Base-by-base conservation (phyloP, 2,797 vertebrate genomes). In the Coccyzus lansbergi region DNA sequence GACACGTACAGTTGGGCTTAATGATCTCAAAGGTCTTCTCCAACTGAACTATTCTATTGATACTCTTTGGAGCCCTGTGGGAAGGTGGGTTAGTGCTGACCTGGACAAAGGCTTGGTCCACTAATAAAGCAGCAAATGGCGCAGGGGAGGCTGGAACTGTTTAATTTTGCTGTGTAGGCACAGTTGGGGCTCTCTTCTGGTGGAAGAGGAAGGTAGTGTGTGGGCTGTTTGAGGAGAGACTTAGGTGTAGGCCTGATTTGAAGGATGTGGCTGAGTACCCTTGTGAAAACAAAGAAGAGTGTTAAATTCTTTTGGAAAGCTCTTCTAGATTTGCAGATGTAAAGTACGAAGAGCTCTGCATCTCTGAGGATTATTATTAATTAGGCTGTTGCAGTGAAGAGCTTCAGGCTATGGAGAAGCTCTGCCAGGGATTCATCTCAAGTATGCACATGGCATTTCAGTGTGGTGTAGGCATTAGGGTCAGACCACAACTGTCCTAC, bases 391-490 rank as follows among this genome's bases (percentile, higher is more conserved):
- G 67, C 46, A 29, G 28, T 33, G 65, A 31, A 34, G 78, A 62
- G 53, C 67, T 31, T 38, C 78, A 31, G 71, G 53, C 83, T 22
- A 5, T 26, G 40, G 78, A 78, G 59, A 77, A 33, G 24, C 56
- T 4, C 3, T 44, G 51, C n/a, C 40, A 51, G n/a, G 62, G 42
- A 2, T 21, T 63, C 25, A 16, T 17, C n/a, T 36, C 15, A 3
- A 7, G 31, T 0, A 17, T 31, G 15, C 3, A 3, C 5, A 0
- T 2, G 48, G 13, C 24, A 1, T 31, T 34, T 31, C 26, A 44
- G 18, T 5, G 12, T 25, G 15, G 24, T 26, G 53, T 13, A 16
- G 59, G 46, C 7, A 0, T 18, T 25, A 2, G 49, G 42, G 49
- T 53, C 52, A 10, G 21, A 10, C 36, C 71, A 49, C 59, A 29